Conservation (phyloP, 2,113 vertebrate species). For the Corynorhinus townsendii region DNA sequence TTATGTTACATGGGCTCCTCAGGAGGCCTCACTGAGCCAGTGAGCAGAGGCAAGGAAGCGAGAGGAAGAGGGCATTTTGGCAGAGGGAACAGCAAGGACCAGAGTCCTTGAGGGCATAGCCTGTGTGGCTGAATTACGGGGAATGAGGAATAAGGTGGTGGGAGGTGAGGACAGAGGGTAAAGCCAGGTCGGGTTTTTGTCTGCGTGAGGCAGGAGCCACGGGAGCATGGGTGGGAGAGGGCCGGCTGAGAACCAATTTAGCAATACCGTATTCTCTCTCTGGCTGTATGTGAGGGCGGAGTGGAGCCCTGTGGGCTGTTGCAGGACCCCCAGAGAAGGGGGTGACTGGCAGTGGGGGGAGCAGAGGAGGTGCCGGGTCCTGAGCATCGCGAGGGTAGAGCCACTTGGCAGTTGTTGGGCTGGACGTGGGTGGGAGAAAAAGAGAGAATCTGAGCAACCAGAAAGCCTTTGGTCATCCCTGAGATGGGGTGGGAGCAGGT, state of each 20-base stretch:
- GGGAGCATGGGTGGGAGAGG: neutral
- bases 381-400: neutral
- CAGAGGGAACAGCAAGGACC: neutral
- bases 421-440: neutral
- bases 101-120: fast-evolving
- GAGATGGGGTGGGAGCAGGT: neutral
- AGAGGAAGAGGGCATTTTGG: neutral
- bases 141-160: too few relatives aligned
- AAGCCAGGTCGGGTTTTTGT: neutral
- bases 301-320: neutral
- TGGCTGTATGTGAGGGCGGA: neutral
- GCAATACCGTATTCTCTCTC: neutral
- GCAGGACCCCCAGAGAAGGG: neutral
- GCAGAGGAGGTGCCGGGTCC: neutral
- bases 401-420: neutral
- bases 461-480: neutral
- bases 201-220: neutral
- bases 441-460: neutral
- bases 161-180: neutral
- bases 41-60: neutral
- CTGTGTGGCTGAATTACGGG: neutral
- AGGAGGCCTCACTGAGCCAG: neutral
- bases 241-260: too few relatives aligned
- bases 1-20: neutral
- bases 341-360: neutral